Percentiles rank a stretch among this genome's conserved stretches.
Evolutionary conservation across 2,113 vertebrate genomes (phyloP).

Genomic region (Daphoenositta chrysoptera): DNA sequence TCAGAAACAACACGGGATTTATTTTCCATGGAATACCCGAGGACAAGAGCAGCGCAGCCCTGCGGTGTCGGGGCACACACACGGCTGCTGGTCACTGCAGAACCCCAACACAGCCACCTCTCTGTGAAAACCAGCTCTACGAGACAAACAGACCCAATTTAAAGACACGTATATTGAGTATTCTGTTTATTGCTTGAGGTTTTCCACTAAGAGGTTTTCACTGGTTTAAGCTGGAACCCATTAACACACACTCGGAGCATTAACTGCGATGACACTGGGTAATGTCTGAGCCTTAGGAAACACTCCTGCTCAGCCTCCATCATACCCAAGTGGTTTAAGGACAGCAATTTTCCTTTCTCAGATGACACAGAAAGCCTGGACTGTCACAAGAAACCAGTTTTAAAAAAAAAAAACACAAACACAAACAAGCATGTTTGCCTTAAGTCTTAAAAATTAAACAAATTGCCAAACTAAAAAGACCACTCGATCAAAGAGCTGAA

Average conservation of each 20-base stretch:
- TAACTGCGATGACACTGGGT: not conserved
- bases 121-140: not conserved
- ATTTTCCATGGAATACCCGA: not conserved
- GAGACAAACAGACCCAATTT: not conserved
- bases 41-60: rapidly evolving
- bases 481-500: not conserved
- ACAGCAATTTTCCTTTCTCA: not conserved
- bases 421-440: rapidly evolving
- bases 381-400: not conserved
- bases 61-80: rapidly evolving
- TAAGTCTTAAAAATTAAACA: not conserved
- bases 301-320: not conserved
- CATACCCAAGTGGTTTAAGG: not conserved
- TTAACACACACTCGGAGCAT: not conserved
- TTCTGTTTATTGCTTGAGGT: not conserved
- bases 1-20: not conserved
- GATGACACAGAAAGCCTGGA: not conserved
- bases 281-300: not conserved
- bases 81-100: rapidly evolving
- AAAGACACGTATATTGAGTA: not conserved
- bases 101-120: not conserved
- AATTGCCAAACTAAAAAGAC: not conserved
- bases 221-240: not conserved
- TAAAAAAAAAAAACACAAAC: not conserved
- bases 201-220: not conserved